Base-by-base conservation (phyloP, 30 jellyfish, hydroid and myxozoan species). In the Cassiopea andromeda region DNA sequence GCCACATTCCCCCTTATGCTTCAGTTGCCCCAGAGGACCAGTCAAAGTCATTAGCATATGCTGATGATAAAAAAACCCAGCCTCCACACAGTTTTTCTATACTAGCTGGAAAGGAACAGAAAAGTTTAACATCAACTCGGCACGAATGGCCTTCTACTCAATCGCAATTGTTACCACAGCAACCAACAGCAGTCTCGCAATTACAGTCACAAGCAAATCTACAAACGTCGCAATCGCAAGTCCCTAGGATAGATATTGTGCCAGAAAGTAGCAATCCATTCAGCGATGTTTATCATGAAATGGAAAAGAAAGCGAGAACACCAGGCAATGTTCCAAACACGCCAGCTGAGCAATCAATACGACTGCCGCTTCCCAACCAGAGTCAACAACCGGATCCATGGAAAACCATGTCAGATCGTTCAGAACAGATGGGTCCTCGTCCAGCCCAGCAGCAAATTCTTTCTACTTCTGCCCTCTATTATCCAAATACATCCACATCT, bases 191-290 rank as follows among this genome's bases (percentile, higher is more conserved):
- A 12, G 80, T 69, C 44, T 17, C 50, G 0, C 60, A 81, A 10
- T 8, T 72, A 64, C 69, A 5, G 12, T 45, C 44, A 68, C 94
- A 87, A 70, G 70, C 58, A 43, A 69, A 48, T 19, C n/a, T 64
- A 12, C 72, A 18, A 46, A 7, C 58, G 19, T 74, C 73, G 46
- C 83, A 71, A 4, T 38, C 83, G 13, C 88, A 87, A 45, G 58
- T 19, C 9, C 89, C 94, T 1, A 47, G 94, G 54, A 86, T 78
- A 7, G 85, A 72, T 69, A 87, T 87, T 68, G 82, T 85, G 58
- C 90, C 94, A 1, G 94, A 76, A 19, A 90, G 94, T 7, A 78
- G 94, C 50, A 77, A 77, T 46, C 94, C 94, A 43, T 80, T 87
- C 44, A 71, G 90, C 77, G 94, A 87, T 73, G 90, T 87, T 44